Percentiles rank a stretch among this genome's conserved stretches.
Evolutionary conservation across 2,797 vertebrate genomes (phyloP).

Genomic region (Acanthurus tractus): DNA sequence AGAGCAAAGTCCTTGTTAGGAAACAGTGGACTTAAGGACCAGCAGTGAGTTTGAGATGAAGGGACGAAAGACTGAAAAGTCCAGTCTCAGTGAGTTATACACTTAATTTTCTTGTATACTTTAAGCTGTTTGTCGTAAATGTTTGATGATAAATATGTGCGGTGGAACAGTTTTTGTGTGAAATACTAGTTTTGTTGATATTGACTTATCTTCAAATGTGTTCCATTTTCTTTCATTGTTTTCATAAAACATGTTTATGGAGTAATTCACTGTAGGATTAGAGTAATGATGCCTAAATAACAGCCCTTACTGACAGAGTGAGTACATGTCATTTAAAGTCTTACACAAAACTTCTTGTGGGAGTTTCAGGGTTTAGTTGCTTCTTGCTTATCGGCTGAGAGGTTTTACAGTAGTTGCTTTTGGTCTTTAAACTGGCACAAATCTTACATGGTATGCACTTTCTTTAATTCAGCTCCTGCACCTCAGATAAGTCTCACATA

Average conservation of each 20-base stretch:
- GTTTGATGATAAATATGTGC: background rate
- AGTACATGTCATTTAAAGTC: conserved; percentile 12
- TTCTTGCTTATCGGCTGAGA: background rate
- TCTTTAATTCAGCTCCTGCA: background rate
- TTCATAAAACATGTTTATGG: background rate
- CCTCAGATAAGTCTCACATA: background rate
- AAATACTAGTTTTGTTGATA: background rate
- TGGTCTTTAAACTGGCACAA: conserved; percentile 1
- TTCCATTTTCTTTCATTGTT: conserved; percentile 23
- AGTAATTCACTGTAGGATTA: conserved; percentile 5
- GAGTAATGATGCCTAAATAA: background rate
- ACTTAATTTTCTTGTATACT: conserved; percentile 4
- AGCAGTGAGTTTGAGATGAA: conserved; percentile 62
- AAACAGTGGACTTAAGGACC: conserved; percentile 54
- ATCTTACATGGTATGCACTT: background rate
- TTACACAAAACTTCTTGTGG: conserved; percentile 3
- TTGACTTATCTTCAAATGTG: conserved; percentile 1
- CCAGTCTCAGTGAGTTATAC: conserved; percentile 69
- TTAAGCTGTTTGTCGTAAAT: background rate
- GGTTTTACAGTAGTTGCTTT: background rate
- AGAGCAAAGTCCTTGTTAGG: conserved; percentile 44
- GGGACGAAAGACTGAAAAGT: conserved; percentile 39
- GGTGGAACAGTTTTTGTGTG: background rate
- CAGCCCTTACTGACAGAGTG: background rate
- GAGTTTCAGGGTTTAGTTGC: background rate